Conservation (phyloP, 2,888 invertebrate species). For the Nomada flava region DNA sequence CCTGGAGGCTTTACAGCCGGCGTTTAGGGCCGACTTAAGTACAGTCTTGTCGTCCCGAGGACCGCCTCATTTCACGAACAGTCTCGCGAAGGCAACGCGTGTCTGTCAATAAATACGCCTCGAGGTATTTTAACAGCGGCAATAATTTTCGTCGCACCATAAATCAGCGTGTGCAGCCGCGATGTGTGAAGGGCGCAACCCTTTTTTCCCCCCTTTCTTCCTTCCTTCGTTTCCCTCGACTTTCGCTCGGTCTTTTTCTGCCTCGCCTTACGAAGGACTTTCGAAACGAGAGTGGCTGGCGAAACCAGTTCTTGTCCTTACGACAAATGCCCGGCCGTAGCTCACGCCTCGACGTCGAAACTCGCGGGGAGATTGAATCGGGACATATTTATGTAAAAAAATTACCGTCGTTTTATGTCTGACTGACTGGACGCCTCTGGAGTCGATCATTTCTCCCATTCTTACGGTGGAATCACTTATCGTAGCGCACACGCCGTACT, state of each 20-base stretch:
- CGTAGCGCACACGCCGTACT: no score
- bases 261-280: slow-evolving; percentile 28
- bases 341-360: slow-evolving; percentile 6
- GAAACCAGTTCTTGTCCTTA: slow-evolving; percentile 38
- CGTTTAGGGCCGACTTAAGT: slow-evolving; percentile 65
- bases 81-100: slow-evolving; percentile 48
- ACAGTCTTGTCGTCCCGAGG: slow-evolving; percentile 63
- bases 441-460: neutral
- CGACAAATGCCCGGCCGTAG: slow-evolving; percentile 27
- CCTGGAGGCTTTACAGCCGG: slow-evolving; percentile 54
- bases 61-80: slow-evolving; percentile 49
- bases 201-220: slow-evolving; percentile 9
- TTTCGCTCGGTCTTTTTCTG: slow-evolving; percentile 4
- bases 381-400: slow-evolving; percentile 7
- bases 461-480: neutral
- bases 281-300: slow-evolving; percentile 37
- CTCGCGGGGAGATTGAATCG: slow-evolving; percentile 8
- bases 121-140: slow-evolving; percentile 74
- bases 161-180: slow-evolving; percentile 64
- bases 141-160: slow-evolving; percentile 77
- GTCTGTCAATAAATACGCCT: slow-evolving; percentile 73
- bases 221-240: neutral
- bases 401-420: neutral
- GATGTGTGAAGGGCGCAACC: slow-evolving; percentile 60
- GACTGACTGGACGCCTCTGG: neutral